Evolutionary conservation across 2,113 vertebrate species (phyloP).

Genomic region (Halichoerus grypus): DNA sequence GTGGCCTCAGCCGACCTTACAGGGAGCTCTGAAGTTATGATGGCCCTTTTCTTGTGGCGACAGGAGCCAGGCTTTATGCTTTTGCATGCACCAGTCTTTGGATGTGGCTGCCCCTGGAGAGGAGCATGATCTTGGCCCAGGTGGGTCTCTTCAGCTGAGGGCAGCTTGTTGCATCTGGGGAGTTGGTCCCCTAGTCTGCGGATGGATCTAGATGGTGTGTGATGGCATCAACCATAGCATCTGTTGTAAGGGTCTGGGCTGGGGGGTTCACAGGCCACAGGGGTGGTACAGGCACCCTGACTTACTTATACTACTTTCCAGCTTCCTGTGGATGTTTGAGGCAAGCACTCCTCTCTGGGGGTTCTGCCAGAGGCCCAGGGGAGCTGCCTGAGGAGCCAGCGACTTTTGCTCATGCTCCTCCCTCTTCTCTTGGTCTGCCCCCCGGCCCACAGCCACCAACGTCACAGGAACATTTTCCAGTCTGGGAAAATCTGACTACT

Average conservation of each 20-base stretch:
- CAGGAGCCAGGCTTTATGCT: background rate
- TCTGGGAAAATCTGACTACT: background rate
- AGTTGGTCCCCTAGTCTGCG: background rate
- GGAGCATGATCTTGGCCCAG: background rate
- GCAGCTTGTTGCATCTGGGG: background rate
- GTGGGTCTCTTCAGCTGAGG: background rate
- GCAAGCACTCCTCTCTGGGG: background rate
- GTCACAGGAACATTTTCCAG: background rate
- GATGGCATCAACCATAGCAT: background rate
- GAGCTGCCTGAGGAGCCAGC: rapidly evolving
- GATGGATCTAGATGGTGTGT: background rate
- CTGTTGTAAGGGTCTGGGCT: rapidly evolving
- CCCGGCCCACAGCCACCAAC: background rate
- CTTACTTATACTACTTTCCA: background rate
- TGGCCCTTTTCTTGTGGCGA: background rate
- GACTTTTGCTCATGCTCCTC: background rate
- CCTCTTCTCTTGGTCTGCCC: background rate
- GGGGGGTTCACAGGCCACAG: background rate
- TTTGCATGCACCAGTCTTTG: background rate
- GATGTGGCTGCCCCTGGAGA: background rate
- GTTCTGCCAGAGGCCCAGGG: background rate
- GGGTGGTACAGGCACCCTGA: background rate
- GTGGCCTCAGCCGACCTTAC: background rate
- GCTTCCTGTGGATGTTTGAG: background rate
- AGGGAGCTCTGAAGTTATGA: background rate